These are phyloP conservation scores for Eupelmus urozonus DNA, from an alignment of 2,888 invertebrate genomes.

Conservation along the genomic window DNA sequence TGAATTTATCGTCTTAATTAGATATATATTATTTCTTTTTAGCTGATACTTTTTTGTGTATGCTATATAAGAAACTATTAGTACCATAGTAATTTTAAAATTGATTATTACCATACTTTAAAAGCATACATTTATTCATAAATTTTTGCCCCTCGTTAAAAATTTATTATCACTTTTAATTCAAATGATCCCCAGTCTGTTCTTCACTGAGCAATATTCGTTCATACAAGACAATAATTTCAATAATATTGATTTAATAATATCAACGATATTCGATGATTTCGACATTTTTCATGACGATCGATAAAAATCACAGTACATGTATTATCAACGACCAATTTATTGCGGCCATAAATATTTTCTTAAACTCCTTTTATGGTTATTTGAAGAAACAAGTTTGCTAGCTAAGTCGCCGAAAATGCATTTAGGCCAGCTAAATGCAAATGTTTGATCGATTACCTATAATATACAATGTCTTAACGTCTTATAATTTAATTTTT, in stretches of 20 bases:
- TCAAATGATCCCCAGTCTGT: slow-evolving; percentile 12
- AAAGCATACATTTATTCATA: background rate
- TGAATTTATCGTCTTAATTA: background rate
- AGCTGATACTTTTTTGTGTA: background rate
- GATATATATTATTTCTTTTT: background rate
- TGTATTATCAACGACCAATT: slow-evolving; percentile 29
- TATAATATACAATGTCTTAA: slow-evolving; percentile 21
- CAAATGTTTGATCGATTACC: slow-evolving; percentile 59
- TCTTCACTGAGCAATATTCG: background rate
- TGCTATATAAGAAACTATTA: too few relatives aligned
- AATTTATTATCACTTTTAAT: background rate
- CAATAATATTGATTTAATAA: slow-evolving; percentile 23
- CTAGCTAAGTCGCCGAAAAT: slow-evolving; percentile 8
- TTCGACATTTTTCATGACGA: slow-evolving; percentile 9
- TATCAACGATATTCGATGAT: slow-evolving; percentile 31
- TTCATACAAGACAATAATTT: slow-evolving; percentile 10
- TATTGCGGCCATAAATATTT: slow-evolving; percentile 32
- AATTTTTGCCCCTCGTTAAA: background rate
- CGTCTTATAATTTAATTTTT: slow-evolving; percentile 4
- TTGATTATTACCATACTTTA: background rate
- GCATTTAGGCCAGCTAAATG: slow-evolving; percentile 73
- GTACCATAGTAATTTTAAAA: background rate
- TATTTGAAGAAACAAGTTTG: slow-evolving; percentile 33
- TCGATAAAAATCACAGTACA: slow-evolving; percentile 47
- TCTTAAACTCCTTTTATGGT: slow-evolving; percentile 8